A percentile compares a stretch with the other conserved stretches of the same genome.
phyloP scores from a whole-genome alignment of 1,140 invertebrate genomes.

The Bacillus rossius region DNA sequence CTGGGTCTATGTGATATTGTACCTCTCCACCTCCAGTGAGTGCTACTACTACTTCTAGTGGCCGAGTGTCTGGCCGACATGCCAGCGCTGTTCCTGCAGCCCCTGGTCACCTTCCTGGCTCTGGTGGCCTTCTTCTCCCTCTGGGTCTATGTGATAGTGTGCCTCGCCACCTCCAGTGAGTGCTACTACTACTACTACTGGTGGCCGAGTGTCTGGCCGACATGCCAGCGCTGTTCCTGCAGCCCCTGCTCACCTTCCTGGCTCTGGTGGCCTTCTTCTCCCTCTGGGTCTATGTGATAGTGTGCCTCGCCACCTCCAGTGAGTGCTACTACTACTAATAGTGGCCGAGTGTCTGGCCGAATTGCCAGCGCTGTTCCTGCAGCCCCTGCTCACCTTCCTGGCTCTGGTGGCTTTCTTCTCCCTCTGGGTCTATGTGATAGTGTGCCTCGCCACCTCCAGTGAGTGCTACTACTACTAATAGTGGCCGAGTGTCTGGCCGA shows the following conservation, averaged over 20 bases:
- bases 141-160: slow-evolving; percentile 76
- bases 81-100: slow-evolving; percentile 82
- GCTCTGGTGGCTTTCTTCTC: slow-evolving; percentile 71
- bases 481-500: too few relatives aligned
- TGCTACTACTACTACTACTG: too few relatives aligned
- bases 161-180: slow-evolving; percentile 65
- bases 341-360: too few relatives aligned
- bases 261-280: slow-evolving; percentile 71
- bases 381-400: slow-evolving; percentile 81
- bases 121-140: slow-evolving; percentile 74
- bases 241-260: slow-evolving; percentile 81
- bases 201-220: too few relatives aligned
- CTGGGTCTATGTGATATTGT: slow-evolving; percentile 76
- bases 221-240: slow-evolving; percentile 79
- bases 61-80: too few relatives aligned
- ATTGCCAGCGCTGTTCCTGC: slow-evolving; percentile 79
- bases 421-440: slow-evolving; percentile 79
- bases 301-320: slow-evolving; percentile 64
- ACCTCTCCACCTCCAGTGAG: slow-evolving; percentile 65
- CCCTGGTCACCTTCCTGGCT: slow-evolving; percentile 76
- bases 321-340: too few relatives aligned
- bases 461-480: too few relatives aligned
- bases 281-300: slow-evolving; percentile 79
- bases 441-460: slow-evolving; percentile 64
- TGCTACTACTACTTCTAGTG: too few relatives aligned